Evolutionary conservation across 2,888 invertebrate species (phyloP), one percentile per base, ranked within the genome.

Genomic region (Acronicta leporina): DNA sequence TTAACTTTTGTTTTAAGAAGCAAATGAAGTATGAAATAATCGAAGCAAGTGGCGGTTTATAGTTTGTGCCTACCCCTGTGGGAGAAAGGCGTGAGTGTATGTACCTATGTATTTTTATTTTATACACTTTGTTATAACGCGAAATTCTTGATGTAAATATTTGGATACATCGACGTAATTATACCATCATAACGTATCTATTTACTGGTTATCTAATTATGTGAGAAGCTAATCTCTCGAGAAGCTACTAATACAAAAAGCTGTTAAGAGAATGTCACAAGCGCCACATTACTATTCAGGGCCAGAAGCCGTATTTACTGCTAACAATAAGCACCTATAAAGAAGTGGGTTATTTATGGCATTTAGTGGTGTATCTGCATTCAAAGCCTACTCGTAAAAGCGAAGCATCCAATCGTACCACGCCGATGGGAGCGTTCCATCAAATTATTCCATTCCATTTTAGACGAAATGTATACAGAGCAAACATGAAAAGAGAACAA

Each of bases 401-500:
- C 73, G 83, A 79, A 79, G 80, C 83, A 75, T 80, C 81, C 82
- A 83, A 84, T 82, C 84, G 79, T 89, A 87, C 38, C 49, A 41
- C 88, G 89, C 85, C 91, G 80, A 87, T 84, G 86, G 78, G 86
- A 79, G 86, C 85, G 83, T 87, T 86, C 86, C 90, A 84, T 87
- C 87, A 88, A 91, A 91, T 92, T 90, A 91, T 92, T 91, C 91
- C 89, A 88, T 90, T 89, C 87, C 90, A 89, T 91, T 92, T 91
- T 92, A 92, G 90, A 90, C 89, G 90, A 88, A 91, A 92, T 91
- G 89, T 92, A 90, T 91, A 92, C 92, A 90, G 91, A 92, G 88
- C 90, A 91, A 93, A 92, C 92, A 92, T 92, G 92, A 91, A 92
- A 92, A 92, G 91, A 91, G 92, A 92, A 90, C 90, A 88, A 92